Evolutionary conservation across 2,888 invertebrate genomes (phyloP).

Genomic region (Campoletis raptor): DNA sequence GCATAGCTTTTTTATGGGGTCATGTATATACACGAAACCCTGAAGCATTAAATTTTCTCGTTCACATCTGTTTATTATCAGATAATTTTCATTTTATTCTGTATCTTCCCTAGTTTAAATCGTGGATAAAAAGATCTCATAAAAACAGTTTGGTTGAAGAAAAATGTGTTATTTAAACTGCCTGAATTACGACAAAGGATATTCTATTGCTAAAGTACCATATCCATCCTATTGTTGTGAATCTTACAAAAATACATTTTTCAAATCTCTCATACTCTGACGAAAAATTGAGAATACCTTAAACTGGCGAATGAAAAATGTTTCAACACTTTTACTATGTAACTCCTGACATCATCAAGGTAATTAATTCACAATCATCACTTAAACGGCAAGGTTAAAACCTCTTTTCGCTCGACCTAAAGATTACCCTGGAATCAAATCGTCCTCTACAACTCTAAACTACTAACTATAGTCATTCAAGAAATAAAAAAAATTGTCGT

Average conservation of each 20-base stretch:
- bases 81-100: not conserved
- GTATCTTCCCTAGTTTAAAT: not conserved
- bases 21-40: not conserved
- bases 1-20: slow-evolving; percentile 5
- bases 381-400: not conserved
- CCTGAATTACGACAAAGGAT: not conserved
- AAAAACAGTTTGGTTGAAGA: not conserved
- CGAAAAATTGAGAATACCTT: not conserved
- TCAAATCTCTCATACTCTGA: not conserved
- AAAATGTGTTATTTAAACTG: not conserved
- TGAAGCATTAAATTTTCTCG: not conserved
- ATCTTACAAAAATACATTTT: not conserved
- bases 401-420: not conserved
- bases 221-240: not conserved
- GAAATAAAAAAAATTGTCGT: not conserved
- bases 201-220: not conserved
- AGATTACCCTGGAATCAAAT: not conserved
- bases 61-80: not conserved
- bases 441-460: not conserved
- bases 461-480: not conserved
- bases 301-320: not conserved
- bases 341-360: not conserved
- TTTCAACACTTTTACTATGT: not conserved
- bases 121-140: not conserved
- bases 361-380: not conserved